Base-by-base conservation (phyloP, 1,140 invertebrate genomes). In the Heliconius hermathena region DNA sequence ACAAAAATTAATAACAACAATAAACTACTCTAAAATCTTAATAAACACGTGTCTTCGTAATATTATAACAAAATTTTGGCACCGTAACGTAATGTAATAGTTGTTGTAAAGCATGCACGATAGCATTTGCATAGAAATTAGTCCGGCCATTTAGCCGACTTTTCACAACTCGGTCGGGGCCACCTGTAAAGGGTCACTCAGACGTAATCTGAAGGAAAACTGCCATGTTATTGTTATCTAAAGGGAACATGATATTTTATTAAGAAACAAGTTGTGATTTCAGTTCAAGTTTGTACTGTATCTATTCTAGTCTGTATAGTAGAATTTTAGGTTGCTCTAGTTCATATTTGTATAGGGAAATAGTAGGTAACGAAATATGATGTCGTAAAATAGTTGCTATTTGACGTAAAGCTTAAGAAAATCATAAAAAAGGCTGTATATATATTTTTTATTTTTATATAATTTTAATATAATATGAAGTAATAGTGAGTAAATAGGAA, bases 61-160 rank as follows among this genome's bases (percentile, higher is more conserved):
- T 66, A 66, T 13, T 1, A n/a, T 66, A 66, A 66, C 60, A 13
- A 66, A 66, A 66, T 66, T 66, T 66, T 66, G 60, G 60, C 60
- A 66, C 60, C 26, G 60, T 66, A 16, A 66, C 60, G 1, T 66
- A 66, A 66, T 26, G 13, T 57, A 57, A 57, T 57, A 57, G 54
- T 57, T 22, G 26, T 52, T 22, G 73, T 52, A 75, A 76, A 38
- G 70, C 66, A 77, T 73, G 71, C 29, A 76, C 49, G 26, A 26
- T 18, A 52, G 46, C 72, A 93, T 91, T 93, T 90, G 89, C 90
- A 93, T 93, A 91, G 87, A 91, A 93, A 93, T 90, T 85, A 91
- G 85, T 83, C 85, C 82, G 85, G 78, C 82, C 83, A 84, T 80
- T 81, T 83, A 85, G 82, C 90, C 84, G 89, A 88, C 87, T 89